Conservation (phyloP, 2,113 vertebrate species). For the Laticauda laticaudata region DNA sequence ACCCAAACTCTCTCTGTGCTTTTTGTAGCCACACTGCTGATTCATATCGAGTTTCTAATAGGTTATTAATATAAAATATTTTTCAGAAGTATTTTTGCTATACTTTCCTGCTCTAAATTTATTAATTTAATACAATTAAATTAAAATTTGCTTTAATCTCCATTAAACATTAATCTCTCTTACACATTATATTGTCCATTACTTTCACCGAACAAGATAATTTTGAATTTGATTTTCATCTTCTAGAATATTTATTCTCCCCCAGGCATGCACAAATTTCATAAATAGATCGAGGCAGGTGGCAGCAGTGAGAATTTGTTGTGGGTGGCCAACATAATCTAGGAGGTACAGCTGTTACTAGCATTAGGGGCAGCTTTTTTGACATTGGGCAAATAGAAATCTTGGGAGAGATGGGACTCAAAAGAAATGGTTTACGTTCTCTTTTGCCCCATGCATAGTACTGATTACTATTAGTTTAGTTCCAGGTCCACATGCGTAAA, state of each 20-base stretch:
- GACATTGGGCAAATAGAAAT: background rate
- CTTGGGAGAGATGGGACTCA: background rate
- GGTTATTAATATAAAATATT: background rate
- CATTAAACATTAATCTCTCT: background rate
- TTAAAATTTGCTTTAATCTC: background rate
- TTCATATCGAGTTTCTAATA: background rate
- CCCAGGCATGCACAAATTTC: background rate
- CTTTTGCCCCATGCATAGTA: background rate
- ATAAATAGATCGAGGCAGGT: background rate
- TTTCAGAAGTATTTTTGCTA: background rate
- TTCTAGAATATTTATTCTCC: background rate
- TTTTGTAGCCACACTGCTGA: background rate
- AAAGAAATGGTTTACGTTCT: background rate
- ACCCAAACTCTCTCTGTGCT: background rate
- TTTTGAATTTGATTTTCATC: background rate
- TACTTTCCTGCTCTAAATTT: background rate
- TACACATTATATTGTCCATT: background rate
- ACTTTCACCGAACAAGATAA: background rate
- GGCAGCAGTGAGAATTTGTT: background rate
- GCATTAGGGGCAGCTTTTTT: background rate
- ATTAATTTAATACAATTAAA: background rate
- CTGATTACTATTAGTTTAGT: background rate
- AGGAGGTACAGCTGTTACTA: background rate
- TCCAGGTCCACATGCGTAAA: background rate
- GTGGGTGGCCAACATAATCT: background rate